Evolutionary conservation across 1,140 invertebrate genomes (phyloP).

Genomic region (Rhynchophorus ferrugineus): DNA sequence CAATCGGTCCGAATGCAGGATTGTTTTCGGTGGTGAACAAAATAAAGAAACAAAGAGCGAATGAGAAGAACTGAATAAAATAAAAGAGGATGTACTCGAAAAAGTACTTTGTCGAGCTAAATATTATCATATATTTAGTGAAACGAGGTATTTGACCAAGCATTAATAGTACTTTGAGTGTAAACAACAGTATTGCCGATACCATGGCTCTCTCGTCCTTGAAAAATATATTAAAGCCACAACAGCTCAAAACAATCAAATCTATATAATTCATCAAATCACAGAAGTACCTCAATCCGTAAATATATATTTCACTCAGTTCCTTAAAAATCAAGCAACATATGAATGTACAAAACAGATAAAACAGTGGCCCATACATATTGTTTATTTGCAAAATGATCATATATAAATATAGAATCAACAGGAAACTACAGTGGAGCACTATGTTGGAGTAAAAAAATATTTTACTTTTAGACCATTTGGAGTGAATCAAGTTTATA

Average conservation of each 20-base stretch:
- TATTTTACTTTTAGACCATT: conserved; percentile 14
- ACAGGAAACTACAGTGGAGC: conserved; percentile 17
- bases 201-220: conserved; percentile 12
- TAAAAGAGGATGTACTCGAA: conserved; percentile 26
- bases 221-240: conserved; percentile 8
- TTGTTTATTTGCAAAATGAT: conserved; percentile 9
- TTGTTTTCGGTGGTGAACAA: conserved; percentile 13
- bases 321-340: conserved; percentile 16
- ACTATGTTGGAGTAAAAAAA: conserved; percentile 22
- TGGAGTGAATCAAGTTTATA: conserved; percentile 20
- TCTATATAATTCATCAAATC: conserved; percentile 22
- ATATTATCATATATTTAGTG: conserved; percentile 28
- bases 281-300: conserved; percentile 10
- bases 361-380: not conserved
- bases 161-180: conserved; percentile 18
- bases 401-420: conserved; percentile 19
- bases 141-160: conserved; percentile 24
- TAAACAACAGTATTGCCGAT: conserved; percentile 18
- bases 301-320: conserved; percentile 15
- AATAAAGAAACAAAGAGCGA: conserved; percentile 28
- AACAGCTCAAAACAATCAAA: conserved; percentile 10
- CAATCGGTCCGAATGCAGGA: not conserved
- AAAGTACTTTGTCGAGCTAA: conserved; percentile 25
- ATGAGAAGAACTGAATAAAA: conserved; percentile 27
- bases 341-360: conserved; percentile 7